phyloP scores from a whole-genome alignment of 2,888 invertebrate species.

The Urechis unicinctus region DNA sequence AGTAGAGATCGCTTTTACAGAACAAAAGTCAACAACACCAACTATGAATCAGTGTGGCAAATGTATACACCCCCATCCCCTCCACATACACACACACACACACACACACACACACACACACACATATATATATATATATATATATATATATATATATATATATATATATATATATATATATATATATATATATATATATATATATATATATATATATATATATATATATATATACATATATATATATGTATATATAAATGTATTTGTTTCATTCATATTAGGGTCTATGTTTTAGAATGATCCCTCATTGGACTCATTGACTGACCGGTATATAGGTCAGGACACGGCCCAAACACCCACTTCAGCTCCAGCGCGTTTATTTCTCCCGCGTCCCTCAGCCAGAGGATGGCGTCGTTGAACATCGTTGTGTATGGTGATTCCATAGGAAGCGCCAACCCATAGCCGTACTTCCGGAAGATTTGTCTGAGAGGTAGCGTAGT shows the following conservation, averaged over 20 bases:
- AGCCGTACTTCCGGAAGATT: constrained; percentile 9
- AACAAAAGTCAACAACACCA: too few relatives aligned
- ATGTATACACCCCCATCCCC: neutral
- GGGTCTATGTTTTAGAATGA: too few relatives aligned
- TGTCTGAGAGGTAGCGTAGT: neutral
- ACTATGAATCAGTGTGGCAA: too few relatives aligned
- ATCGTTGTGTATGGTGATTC: constrained; percentile 13
- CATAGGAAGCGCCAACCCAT: constrained; percentile 23
- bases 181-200: neutral
- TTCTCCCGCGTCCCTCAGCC: constrained; percentile 22
- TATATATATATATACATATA: neutral
- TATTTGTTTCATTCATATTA: too few relatives aligned
- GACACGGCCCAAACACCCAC: constrained; percentile 21
- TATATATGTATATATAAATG: too few relatives aligned
- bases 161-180: neutral
- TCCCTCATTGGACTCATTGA: too few relatives aligned
- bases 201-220: neutral
- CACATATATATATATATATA: neutral
- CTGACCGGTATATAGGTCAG: neutral
- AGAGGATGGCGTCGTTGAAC: constrained; percentile 23
- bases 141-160: neutral
- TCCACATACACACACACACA: neutral
- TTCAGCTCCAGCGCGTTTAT: constrained; percentile 22
- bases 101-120: constrained; percentile 1
- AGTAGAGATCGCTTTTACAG: neutral